Percentiles rank a stretch among this genome's conserved stretches.
Conservation (phyloP, 2,888 invertebrate species). For the Sphaerophoria taeniata region DNA sequence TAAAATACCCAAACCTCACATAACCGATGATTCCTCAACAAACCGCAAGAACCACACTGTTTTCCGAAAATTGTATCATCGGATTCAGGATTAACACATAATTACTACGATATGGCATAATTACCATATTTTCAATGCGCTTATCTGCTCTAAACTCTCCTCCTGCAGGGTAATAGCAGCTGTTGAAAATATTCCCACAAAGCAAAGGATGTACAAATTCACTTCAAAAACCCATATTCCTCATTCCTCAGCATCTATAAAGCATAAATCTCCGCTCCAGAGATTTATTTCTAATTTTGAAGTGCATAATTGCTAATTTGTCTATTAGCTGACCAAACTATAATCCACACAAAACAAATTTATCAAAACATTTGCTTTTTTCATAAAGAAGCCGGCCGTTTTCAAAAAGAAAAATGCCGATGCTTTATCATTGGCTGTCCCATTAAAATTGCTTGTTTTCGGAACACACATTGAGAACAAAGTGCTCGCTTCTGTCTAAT, state of each 20-base stretch:
- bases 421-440: conserved; percentile 4
- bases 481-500: conserved; percentile 5
- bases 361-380: conserved; percentile 76
- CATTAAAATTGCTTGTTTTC: conserved; percentile 20
- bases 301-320: conserved; percentile 80
- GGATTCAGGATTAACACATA: conserved; percentile 17
- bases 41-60: conserved; percentile 7
- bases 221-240: not conserved
- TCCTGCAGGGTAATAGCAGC: not conserved
- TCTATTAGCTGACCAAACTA: conserved; percentile 76
- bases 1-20: not conserved
- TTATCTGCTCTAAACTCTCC: not conserved
- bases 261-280: not conserved
- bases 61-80: conserved; percentile 15
- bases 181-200: conserved; percentile 32
- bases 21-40: not conserved
- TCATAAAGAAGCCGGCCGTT: conserved; percentile 42
- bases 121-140: conserved; percentile 9
- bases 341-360: conserved; percentile 72
- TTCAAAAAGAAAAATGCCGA: conserved; percentile 9
- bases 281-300: conserved; percentile 78
- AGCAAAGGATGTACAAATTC: not conserved
- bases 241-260: not conserved
- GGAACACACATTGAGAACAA: conserved; percentile 39
- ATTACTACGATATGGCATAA: conserved; percentile 1